Percentiles rank a stretch among this genome's conserved stretches.
Conservation (phyloP, 2,797 vertebrate genomes). For the Okamejei kenojei region DNA sequence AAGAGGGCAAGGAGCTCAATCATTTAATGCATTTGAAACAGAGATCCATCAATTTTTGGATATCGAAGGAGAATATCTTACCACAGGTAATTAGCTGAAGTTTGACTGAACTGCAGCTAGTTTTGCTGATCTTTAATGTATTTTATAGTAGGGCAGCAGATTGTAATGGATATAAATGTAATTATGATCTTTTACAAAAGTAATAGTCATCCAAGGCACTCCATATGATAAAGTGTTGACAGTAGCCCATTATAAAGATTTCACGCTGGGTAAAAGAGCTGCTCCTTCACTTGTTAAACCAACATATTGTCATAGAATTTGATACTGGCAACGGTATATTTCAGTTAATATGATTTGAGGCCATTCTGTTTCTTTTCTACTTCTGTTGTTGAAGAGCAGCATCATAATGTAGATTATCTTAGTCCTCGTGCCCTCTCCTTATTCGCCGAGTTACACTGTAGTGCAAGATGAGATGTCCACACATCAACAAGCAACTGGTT, state of each 20-base stretch:
- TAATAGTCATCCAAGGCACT: not conserved
- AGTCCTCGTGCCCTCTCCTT: too few relatives aligned
- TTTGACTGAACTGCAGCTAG: too few relatives aligned
- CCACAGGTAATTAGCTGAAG: too few relatives aligned
- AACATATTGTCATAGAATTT: not conserved
- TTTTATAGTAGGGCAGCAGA: not conserved
- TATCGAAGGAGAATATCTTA: too few relatives aligned
- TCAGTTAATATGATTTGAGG: not conserved
- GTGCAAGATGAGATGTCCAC: too few relatives aligned
- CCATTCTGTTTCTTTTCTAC: not conserved
- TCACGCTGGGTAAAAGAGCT: not conserved
- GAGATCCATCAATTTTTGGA: too few relatives aligned
- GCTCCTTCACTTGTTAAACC: not conserved
- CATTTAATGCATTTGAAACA: too few relatives aligned
- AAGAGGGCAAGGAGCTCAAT: too few relatives aligned
- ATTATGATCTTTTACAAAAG: not conserved
- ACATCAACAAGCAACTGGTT: too few relatives aligned
- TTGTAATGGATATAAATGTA: constrained; percentile 2
- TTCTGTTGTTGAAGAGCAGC: not conserved
- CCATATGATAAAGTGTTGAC: not conserved
- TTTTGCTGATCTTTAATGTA: not conserved
- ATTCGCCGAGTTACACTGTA: too few relatives aligned
- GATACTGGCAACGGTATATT: not conserved
- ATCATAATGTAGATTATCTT: not conserved
- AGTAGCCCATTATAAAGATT: not conserved